A percentile compares a stretch with the other conserved stretches of the same genome.
Conservation (phyloP, 2,113 vertebrate species). For the Neomonachus schauinslandi region DNA sequence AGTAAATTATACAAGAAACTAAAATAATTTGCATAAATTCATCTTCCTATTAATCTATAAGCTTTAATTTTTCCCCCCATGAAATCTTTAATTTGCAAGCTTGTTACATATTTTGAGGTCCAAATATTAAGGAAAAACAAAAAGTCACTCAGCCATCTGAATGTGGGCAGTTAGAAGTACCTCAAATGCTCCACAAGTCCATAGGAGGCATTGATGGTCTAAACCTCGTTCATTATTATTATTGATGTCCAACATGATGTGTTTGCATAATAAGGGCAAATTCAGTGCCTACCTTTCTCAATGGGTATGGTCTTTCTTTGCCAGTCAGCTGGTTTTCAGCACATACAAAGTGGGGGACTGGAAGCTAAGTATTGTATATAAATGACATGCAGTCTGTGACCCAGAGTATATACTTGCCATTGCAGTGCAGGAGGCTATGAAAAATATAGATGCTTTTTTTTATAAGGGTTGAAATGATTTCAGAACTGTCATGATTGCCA, state of each 20-base stretch:
- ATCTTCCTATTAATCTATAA: neutral
- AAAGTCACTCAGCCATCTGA: neutral
- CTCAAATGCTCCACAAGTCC: neutral
- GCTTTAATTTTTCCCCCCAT: neutral
- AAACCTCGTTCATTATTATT: neutral
- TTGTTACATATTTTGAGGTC: neutral
- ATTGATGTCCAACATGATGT: neutral
- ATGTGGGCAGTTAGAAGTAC: neutral
- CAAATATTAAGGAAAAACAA: conserved; percentile 3
- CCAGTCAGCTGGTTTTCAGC: neutral
- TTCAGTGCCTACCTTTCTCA: neutral
- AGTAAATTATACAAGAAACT: neutral
- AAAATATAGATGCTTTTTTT: neutral
- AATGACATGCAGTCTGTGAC: neutral
- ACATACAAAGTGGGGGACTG: neutral
- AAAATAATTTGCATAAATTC: neutral
- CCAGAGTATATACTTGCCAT: neutral
- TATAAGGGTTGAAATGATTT: neutral
- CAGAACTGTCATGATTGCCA: neutral
- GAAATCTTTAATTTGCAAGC: neutral
- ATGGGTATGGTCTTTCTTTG: neutral
- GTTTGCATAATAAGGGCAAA: neutral
- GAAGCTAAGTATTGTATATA: neutral
- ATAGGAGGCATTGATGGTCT: neutral
- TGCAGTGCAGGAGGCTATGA: neutral